A percentile compares a stretch with the other conserved stretches of the same genome.
Conservation (phyloP, 1,140 invertebrate genomes). For the Zeugodacus cucurbitae region DNA sequence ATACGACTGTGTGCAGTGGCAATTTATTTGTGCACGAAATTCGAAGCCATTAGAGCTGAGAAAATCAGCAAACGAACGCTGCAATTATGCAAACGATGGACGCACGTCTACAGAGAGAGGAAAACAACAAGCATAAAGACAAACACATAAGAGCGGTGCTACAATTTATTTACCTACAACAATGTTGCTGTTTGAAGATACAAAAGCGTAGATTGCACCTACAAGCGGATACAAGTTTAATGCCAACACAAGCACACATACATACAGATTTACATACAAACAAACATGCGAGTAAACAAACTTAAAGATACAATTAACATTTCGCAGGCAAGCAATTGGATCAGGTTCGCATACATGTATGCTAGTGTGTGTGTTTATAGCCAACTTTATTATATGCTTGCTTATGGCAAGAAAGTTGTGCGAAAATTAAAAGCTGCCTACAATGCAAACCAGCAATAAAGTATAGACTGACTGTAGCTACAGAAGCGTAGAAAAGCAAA, state of each 20-base stretch:
- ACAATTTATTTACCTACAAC: not conserved
- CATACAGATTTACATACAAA: not conserved
- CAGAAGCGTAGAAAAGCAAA: not conserved
- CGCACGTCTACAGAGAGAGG: not conserved
- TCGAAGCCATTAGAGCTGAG: not conserved
- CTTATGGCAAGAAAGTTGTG: conserved; percentile 22
- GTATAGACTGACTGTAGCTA: too few species aligned
- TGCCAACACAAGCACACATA: not conserved
- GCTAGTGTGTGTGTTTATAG: not conserved
- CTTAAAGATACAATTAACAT: not conserved
- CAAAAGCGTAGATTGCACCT: conserved; percentile 9
- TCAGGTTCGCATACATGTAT: not conserved
- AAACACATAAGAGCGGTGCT: not conserved
- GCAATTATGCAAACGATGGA: conserved; percentile 22
- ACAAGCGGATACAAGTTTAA: conserved; percentile 18
- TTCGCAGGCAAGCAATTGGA: not conserved
- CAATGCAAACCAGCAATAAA: not conserved
- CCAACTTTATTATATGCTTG: conserved; percentile 25
- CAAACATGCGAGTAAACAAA: not conserved
- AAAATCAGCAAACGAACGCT: not conserved
- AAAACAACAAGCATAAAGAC: not conserved
- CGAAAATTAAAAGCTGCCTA: conserved; percentile 28
- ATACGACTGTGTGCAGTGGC: not conserved
- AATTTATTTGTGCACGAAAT: not conserved
- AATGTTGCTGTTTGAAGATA: not conserved